A percentile compares a stretch with the other conserved stretches of the same genome.
These are phyloP conservation scores for Rhizoglyphus robini DNA, from an alignment of 1,140 invertebrate genomes.

Conservation along the genomic window DNA sequence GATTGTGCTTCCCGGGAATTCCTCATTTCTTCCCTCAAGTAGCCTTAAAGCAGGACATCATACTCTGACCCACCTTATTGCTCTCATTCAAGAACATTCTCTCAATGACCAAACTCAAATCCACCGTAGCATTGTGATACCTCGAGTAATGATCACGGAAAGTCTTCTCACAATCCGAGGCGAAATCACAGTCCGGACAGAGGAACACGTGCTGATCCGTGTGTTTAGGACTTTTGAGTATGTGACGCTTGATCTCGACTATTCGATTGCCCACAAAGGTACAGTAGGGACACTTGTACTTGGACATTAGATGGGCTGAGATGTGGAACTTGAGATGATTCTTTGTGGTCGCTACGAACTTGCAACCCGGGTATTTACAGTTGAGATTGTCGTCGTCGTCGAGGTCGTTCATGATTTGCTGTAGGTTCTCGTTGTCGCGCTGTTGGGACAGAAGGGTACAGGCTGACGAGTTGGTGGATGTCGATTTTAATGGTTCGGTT, in stretches of 20 bases:
- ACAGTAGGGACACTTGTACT: constrained; percentile 20
- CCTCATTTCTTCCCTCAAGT: no score
- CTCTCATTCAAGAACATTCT: constrained; percentile 16
- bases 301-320: constrained; percentile 6
- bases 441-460: not conserved
- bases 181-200: constrained; percentile 14
- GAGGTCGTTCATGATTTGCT: not conserved
- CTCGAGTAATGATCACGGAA: not conserved
- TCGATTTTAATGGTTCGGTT: not conserved
- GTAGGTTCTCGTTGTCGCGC: not conserved
- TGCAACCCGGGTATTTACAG: constrained; percentile 17
- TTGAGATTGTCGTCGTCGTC: not conserved
- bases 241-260: constrained; percentile 13
- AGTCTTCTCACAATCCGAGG: constrained; percentile 15
- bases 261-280: constrained; percentile 13
- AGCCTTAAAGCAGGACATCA: not conserved
- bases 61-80: not conserved
- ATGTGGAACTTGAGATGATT: constrained; percentile 17
- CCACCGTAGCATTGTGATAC: not conserved
- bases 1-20: no score
- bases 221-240: constrained; percentile 2
- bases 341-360: not conserved
- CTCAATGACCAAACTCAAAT: constrained; percentile 11
- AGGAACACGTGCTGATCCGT: constrained; percentile 1
- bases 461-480: not conserved